Evolutionary conservation across 2,797 vertebrate species (phyloP), one percentile per base, ranked within the genome.

Genomic region (Syngnathus acus): DNA sequence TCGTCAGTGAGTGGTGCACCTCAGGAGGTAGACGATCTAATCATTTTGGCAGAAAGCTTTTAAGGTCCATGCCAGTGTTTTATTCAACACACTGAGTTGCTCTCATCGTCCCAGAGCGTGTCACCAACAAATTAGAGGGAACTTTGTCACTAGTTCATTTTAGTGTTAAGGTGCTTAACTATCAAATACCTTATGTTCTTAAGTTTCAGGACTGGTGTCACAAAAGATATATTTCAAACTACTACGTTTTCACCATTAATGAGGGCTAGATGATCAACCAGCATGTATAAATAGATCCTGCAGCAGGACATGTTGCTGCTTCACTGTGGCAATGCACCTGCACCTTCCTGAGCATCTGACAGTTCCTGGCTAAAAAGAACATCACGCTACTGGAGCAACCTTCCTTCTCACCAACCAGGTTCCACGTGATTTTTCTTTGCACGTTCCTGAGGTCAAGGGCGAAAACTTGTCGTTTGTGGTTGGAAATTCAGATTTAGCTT

Each of bases 21-120:
- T 70, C 73, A 66, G 78, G 80, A 82, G 76, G 53, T 40, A 43
- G 71, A 74, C 71, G 68, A 74, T 80, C 75, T 84, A 84, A 85
- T 82, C 72, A 82, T 54, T 79, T 83, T 80, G 79, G 79, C 81
- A 86, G 79, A 72, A 81, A 79, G 80, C 79, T 82, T 83, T 85
- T 84, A 83, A 76, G 50, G 53, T 72, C 71, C 6, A 65, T 16
- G 23, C 62, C 71, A 23, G 73, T 72, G 78, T 85, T 85, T 84
- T 78, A 83, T 81, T 87, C 72, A 81, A 61, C 62, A 71, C 66
- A 54, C 42, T 38, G 7, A 19, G 60, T 50, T 45, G 60, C 60
- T 81, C 82, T 68, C 71, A 63, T 69, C 48, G 43, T 68, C 53
- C 65, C 58, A 26, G 42, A 9, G 65, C 19, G 48, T 23, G 13